A percentile compares a stretch with the other conserved stretches of the same genome.
Evolutionary conservation across 2,888 invertebrate genomes (phyloP).

Genomic region (Gortyna flavago): DNA sequence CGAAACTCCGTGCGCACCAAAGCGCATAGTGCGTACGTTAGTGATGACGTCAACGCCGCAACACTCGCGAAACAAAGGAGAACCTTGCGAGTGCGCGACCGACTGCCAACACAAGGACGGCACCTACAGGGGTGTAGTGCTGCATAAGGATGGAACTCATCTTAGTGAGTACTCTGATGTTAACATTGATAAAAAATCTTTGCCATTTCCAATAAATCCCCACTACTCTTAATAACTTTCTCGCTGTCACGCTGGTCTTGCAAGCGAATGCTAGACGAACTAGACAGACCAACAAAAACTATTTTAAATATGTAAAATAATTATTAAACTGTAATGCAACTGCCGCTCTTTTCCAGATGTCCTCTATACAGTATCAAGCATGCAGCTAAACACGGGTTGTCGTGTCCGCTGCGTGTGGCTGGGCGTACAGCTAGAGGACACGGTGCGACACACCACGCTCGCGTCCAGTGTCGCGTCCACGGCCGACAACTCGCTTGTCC

Average conservation of each 20-base stretch:
- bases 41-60: conserved; percentile 86
- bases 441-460: conserved; percentile 81
- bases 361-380: conserved; percentile 89
- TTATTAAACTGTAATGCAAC: neutral
- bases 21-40: conserved; percentile 74
- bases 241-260: neutral
- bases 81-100: conserved; percentile 57
- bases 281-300: neutral
- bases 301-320: neutral
- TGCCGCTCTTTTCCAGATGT: conserved; percentile 75
- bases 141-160: conserved; percentile 86
- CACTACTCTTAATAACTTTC: neutral
- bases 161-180: conserved; percentile 77
- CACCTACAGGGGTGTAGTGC: conserved; percentile 83
- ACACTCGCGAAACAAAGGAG: conserved; percentile 59
- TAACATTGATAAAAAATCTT: neutral
- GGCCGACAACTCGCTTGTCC: conserved; percentile 85
- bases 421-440: conserved; percentile 84
- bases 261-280: neutral
- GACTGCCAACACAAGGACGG: conserved; percentile 75
- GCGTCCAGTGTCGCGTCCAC: conserved; percentile 87
- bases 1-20: conserved; percentile 78
- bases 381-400: conserved; percentile 86
- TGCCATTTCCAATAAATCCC: neutral
- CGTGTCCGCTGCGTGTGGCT: conserved; percentile 91